phyloP scores from a whole-genome alignment of 2,113 vertebrate genomes.

The Ceyx cyanopectus region DNA sequence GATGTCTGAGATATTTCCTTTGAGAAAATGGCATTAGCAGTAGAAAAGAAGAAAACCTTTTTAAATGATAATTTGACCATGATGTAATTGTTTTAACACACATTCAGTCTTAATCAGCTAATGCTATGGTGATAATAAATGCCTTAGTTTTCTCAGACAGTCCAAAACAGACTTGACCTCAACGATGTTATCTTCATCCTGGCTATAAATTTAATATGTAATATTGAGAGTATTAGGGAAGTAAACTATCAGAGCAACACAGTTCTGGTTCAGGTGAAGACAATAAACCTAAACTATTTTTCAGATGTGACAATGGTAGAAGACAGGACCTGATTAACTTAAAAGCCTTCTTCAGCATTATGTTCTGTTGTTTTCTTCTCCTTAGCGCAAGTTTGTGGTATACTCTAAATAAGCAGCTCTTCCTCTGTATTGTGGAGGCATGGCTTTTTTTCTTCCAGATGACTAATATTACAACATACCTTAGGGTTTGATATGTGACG shows the following conservation, averaged over 20 bases:
- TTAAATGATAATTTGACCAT: background rate
- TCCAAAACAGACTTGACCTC: background rate
- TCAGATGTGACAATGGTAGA: background rate
- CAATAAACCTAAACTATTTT: background rate
- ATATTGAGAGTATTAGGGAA: background rate
- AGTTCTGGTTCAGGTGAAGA: background rate
- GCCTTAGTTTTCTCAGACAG: background rate
- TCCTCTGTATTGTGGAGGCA: background rate
- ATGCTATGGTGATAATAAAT: background rate
- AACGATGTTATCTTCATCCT: background rate
- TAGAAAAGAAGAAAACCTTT: background rate
- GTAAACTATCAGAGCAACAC: background rate
- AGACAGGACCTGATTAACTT: background rate
- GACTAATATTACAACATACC: background rate
- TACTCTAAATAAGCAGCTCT: background rate
- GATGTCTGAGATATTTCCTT: background rate
- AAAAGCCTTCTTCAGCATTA: background rate
- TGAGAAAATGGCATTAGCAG: background rate
- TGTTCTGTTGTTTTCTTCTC: background rate
- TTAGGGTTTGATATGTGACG: background rate
- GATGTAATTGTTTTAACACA: background rate
- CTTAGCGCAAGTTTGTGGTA: background rate
- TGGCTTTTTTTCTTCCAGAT: background rate
- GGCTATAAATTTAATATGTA: background rate
- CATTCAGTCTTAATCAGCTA: constrained; percentile 1